A percentile compares a stretch with the other conserved stretches of the same genome.
Evolutionary conservation across 2,888 invertebrate species (phyloP).

Genomic region (Teinopalpus imperialis): DNA sequence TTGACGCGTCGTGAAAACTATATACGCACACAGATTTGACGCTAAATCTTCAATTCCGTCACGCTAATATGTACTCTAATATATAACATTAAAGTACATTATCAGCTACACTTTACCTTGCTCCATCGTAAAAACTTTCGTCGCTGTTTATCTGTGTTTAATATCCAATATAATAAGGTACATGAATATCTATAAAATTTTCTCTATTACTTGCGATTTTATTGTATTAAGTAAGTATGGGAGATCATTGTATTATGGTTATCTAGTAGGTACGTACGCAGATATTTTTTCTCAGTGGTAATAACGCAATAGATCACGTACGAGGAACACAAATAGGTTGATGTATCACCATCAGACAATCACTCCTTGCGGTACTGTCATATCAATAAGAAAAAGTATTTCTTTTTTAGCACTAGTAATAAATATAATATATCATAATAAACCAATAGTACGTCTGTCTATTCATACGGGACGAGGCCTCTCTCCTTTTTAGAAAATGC

Average conservation of each 20-base stretch:
- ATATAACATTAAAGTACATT: constrained; percentile 3
- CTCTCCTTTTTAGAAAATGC: too few relatives aligned
- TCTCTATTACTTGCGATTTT: constrained; percentile 23
- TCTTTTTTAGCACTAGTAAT: too few relatives aligned
- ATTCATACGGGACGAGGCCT: too few relatives aligned
- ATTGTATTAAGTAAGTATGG: constrained; percentile 29
- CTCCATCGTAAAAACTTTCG: constrained; percentile 18
- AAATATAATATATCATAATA: too few relatives aligned
- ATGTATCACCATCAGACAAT: constrained; percentile 17
- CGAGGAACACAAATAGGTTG: constrained; percentile 1
- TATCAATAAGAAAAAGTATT: constrained; percentile 9
- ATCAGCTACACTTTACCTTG: not conserved
- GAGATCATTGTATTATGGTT: constrained; percentile 27
- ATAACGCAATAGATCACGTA: constrained; percentile 20
- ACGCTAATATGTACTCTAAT: constrained; percentile 8
- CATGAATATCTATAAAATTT: constrained; percentile 28
- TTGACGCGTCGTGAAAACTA: constrained; percentile 27
- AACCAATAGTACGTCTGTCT: too few relatives aligned
- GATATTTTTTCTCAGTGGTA: constrained; percentile 18
- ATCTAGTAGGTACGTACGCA: constrained; percentile 8
- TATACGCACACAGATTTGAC: constrained; percentile 29
- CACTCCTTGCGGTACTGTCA: constrained; percentile 15
- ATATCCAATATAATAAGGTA: constrained; percentile 34
- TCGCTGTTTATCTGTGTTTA: constrained; percentile 24
- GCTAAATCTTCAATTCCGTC: constrained; percentile 14